Evolutionary conservation across 1,140 invertebrate genomes (phyloP).

Genomic region (Camponotus vicinus): DNA sequence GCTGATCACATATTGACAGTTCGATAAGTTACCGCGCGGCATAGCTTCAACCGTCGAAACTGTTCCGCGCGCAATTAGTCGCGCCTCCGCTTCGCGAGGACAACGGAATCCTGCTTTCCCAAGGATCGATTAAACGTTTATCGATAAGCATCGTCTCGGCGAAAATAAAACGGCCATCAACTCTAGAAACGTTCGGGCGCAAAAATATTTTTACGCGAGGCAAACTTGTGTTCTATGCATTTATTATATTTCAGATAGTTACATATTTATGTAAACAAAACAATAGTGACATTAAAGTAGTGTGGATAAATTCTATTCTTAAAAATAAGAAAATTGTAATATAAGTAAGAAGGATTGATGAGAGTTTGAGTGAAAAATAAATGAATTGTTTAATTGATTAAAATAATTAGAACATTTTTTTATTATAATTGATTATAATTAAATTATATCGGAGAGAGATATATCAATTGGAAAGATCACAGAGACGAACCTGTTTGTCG

Average conservation of each 20-base stretch:
- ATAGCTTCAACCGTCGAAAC: constrained; percentile 58
- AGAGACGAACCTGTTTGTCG: constrained; percentile 28
- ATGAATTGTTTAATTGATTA: background rate
- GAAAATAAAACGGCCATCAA: background rate
- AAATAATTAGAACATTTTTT: background rate
- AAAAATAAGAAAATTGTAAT: no score
- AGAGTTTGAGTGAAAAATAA: no score
- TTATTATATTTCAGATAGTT: no score
- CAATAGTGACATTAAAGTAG: no score
- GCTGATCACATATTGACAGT: constrained; percentile 84
- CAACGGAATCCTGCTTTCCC: constrained; percentile 1
- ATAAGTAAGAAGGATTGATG: no score
- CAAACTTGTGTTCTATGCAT: background rate
- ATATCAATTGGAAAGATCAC: constrained; percentile 3
- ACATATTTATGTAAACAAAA: no score
- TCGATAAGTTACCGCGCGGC: constrained; percentile 77
- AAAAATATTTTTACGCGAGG: constrained; percentile 15
- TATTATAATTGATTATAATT: background rate
- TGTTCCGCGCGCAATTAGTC: constrained; percentile 57
- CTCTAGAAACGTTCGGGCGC: background rate
- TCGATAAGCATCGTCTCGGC: constrained; percentile 14
- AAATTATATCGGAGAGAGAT: background rate
- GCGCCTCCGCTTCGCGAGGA: constrained; percentile 24
- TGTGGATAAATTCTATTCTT: no score
- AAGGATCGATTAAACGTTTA: constrained; percentile 32